Conservation (phyloP, 37 sponge, comb jelly and placozoan species). For the Beroe ovata region DNA sequence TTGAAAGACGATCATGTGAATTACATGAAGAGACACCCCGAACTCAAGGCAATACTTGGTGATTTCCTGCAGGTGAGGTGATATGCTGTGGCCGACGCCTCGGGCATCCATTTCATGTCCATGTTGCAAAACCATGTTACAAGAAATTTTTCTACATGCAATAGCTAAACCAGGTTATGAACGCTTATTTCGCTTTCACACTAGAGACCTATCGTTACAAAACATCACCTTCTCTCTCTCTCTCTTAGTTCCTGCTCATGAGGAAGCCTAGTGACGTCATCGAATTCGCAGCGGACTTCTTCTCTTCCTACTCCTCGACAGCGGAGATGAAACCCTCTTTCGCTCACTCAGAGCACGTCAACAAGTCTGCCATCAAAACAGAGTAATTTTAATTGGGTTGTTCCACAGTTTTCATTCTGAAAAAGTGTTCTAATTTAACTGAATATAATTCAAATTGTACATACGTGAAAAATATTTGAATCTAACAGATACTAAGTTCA, state of each 20-base stretch:
- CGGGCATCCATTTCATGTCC: neutral
- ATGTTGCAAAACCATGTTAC: too few relatives aligned
- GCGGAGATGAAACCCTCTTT: conserved; percentile 65
- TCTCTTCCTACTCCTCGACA: conserved; percentile 72
- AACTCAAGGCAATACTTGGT: conserved; percentile 84
- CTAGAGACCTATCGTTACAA: too few relatives aligned
- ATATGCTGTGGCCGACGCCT: neutral
- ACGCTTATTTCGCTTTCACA: too few relatives aligned
- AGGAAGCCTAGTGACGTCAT: conserved; percentile 89
- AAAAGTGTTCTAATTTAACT: too few relatives aligned
- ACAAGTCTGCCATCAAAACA: conserved; percentile 41
- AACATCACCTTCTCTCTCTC: too few relatives aligned
- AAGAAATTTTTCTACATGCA: too few relatives aligned
- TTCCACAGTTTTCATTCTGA: too few relatives aligned
- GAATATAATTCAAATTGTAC: too few relatives aligned
- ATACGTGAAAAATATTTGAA: too few relatives aligned
- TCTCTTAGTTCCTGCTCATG: conserved; percentile 82
- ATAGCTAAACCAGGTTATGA: too few relatives aligned
- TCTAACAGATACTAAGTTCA: too few relatives aligned
- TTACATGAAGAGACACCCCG: conserved; percentile 84
- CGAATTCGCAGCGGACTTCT: conserved; percentile 83
- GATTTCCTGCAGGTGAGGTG: conserved; percentile 72
- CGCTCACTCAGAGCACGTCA: conserved; percentile 27
- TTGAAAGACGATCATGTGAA: conserved; percentile 73
- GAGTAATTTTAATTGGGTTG: too few relatives aligned